Evolutionary conservation across 2,797 vertebrate species (phyloP), one percentile per base, ranked within the genome.

Genomic region (Pangasius djambal): DNA sequence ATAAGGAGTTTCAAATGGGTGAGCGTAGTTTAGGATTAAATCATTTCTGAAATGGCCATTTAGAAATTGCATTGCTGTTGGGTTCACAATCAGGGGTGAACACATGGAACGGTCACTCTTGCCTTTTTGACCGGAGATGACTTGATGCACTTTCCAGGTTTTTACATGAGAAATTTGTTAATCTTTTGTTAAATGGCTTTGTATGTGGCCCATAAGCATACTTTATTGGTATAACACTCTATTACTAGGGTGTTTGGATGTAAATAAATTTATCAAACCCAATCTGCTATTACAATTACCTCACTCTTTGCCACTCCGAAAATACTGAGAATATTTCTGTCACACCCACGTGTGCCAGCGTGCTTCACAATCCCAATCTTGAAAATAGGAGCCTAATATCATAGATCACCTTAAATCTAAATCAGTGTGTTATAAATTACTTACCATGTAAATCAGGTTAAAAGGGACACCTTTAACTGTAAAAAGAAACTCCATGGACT

Each of bases 21-120:
- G 85, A 85, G 22, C 63, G 25, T 57, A 22, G 90, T 91, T 90
- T 89, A 83, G 59, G 37, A 86, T 90, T 90, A 86, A 92, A 85
- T 85, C 15, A 44, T 87, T 59, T 79, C 57, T 40, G 10, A 65
- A 85, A 85, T 44, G 37, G 31, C 61, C 4, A 16, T 22, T 86
- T 13, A 40, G 86, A 75, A 79, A 55, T 2, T 2, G 63, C 40
- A 5, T 22, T 74, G 72, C 70, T 82, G 50, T 82, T 87, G 61
- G n/a, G 70, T 74, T 83, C 85, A 78, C 50, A 52, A 52, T 79
- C 82, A 83, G 31, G 18, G 40, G 3, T 55, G 22, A 34, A 55
- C 40, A 16, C 34, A 15, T 10, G 50, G 28, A 52, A 3, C 44
- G 44, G 25, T 52, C 44, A 50, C 18, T 50, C 74, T 18, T 13